Percentiles rank a stretch among this genome's conserved stretches.
Conservation (phyloP, 2,113 vertebrate genomes). For the Sarotherodon lohbergeri region DNA sequence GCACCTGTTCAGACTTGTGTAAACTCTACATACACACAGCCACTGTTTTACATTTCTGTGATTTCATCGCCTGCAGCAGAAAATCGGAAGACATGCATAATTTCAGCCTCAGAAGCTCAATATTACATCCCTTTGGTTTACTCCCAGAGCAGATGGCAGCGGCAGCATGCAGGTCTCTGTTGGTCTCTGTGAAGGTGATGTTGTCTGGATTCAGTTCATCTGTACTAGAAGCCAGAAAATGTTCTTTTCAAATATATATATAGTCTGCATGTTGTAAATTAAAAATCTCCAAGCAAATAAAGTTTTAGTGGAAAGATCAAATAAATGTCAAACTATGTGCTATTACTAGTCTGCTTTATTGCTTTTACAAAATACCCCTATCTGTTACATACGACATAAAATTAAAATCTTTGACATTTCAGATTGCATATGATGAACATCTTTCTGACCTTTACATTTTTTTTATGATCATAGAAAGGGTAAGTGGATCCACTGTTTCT, state of each 20-base stretch:
- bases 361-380: background rate
- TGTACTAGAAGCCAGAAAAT: background rate
- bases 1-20: slow-evolving; percentile 45
- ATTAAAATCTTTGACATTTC: background rate
- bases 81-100: background rate
- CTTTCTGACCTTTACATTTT: background rate
- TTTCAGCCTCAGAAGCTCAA: slow-evolving; percentile 30
- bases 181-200: slow-evolving; percentile 41
- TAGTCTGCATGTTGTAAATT: background rate
- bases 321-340: background rate
- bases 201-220: slow-evolving; percentile 28
- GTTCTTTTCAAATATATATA: background rate
- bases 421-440: background rate
- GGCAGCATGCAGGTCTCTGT: slow-evolving; percentile 31
- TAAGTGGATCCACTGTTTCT: background rate
- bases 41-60: slow-evolving; percentile 1
- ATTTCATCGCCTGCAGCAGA: slow-evolving; percentile 9
- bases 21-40: background rate
- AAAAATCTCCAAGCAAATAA: background rate
- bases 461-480: background rate
- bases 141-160: slow-evolving; percentile 53
- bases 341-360: background rate
- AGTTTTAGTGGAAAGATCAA: background rate
- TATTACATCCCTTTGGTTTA: slow-evolving; percentile 24
- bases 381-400: background rate